Percentiles rank a stretch among this genome's conserved stretches.
Evolutionary conservation across 2,888 invertebrate species (phyloP).

Genomic region (Cephus nigrinus): DNA sequence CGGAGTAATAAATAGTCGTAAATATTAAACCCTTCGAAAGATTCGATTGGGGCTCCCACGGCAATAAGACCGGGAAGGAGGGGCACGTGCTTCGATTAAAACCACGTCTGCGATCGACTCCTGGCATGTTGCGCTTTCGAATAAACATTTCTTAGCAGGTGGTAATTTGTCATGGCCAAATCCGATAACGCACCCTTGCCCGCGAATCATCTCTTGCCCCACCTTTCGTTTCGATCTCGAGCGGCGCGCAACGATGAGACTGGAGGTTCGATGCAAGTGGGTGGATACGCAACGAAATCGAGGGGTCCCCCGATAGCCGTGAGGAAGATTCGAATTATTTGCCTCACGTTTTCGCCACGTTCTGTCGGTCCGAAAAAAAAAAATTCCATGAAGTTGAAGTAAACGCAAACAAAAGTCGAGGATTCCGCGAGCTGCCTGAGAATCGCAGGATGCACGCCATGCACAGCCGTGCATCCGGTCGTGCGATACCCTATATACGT

Average conservation of each 20-base stretch:
- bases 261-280: background rate
- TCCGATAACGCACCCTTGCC: conserved; percentile 2
- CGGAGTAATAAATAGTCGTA: conserved; percentile 11
- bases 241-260: background rate
- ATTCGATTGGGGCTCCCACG: background rate
- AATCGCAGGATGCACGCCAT: background rate
- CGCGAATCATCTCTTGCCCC: conserved; percentile 2
- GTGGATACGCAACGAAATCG: background rate
- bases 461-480: background rate
- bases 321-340: conserved; percentile 19
- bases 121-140: background rate
- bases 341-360: conserved; percentile 16
- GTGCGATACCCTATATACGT: background rate
- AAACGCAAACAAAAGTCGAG: background rate
- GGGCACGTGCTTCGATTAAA: conserved; percentile 7
- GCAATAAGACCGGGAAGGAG: background rate
- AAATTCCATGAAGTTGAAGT: background rate
- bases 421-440: background rate
- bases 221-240: background rate
- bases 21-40: background rate
- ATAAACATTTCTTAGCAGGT: conserved; percentile 15
- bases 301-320: conserved; percentile 2
- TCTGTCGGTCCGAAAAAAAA: background rate
- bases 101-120: background rate
- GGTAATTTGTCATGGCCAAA: conserved; percentile 21